These are phyloP conservation scores for Aplochiton taeniatus DNA, from an alignment of 2,797 vertebrate genomes.

Conservation along the genomic window DNA sequence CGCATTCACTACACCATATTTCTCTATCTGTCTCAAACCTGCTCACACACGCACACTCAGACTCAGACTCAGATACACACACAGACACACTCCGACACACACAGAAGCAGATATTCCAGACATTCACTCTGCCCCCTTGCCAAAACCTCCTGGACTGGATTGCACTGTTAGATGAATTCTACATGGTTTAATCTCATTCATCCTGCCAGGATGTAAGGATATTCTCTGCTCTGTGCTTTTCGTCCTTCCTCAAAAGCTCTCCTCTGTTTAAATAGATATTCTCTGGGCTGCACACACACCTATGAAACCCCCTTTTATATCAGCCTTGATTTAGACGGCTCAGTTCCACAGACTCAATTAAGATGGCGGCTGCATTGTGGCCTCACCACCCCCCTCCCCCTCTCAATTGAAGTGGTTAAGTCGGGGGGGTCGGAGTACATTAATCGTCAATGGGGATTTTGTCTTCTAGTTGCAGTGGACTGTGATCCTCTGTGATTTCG, in stretches of 20 bases:
- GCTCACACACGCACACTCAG: constrained; percentile 9
- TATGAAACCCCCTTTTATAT: constrained; percentile 55
- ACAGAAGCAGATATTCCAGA: constrained; percentile 38
- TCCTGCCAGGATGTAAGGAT: constrained; percentile 49
- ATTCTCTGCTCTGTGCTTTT: constrained; percentile 37
- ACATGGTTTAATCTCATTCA: constrained; percentile 39
- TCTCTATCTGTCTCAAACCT: constrained; percentile 45
- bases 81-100: constrained; percentile 25
- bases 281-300: constrained; percentile 49
- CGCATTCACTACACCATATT: constrained; percentile 29
- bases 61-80: constrained; percentile 8
- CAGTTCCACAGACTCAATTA: constrained; percentile 64
- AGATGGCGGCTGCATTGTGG: constrained; percentile 63
- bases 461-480: constrained; percentile 74
- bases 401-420: constrained; percentile 53
- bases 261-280: constrained; percentile 48
- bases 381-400: constrained; percentile 32
- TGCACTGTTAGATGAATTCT: constrained; percentile 59
- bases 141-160: constrained; percentile 43
- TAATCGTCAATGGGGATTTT: constrained; percentile 79
- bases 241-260: constrained; percentile 28
- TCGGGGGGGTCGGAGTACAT: constrained; percentile 29
- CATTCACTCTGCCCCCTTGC: constrained; percentile 30
- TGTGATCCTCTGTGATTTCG: constrained; percentile 64
- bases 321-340: constrained; percentile 67